These are phyloP conservation scores for Caradrina clavipalpis DNA, from an alignment of 2,888 invertebrate species.

Conservation along the genomic window DNA sequence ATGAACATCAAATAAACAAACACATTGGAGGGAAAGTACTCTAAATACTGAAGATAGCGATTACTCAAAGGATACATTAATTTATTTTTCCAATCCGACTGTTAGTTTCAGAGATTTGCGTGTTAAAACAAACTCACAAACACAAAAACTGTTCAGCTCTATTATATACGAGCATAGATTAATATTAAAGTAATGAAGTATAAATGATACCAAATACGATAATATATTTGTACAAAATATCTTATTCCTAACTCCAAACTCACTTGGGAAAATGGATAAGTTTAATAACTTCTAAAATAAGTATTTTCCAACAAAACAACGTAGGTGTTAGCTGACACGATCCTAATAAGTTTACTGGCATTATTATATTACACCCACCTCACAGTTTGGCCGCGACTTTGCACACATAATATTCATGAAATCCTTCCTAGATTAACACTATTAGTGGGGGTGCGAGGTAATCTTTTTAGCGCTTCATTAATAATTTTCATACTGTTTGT, in stretches of 20 bases:
- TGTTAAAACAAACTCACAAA: too few relatives aligned
- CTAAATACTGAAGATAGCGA: too few relatives aligned
- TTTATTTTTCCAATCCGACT: too few relatives aligned
- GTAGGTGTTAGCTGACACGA: slow-evolving; percentile 5
- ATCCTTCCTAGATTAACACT: slow-evolving; percentile 35
- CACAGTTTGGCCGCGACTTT: slow-evolving; percentile 4
- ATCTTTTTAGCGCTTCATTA: slow-evolving; percentile 6
- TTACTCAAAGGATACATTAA: too few relatives aligned
- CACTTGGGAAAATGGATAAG: background rate
- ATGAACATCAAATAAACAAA: too few relatives aligned
- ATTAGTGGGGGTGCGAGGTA: slow-evolving; percentile 16
- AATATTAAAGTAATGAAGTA: too few relatives aligned
- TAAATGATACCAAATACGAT: too few relatives aligned
- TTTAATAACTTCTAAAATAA: background rate
- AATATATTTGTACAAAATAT: background rate
- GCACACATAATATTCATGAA: slow-evolving; percentile 28
- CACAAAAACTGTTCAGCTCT: too few relatives aligned
- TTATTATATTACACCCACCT: background rate
- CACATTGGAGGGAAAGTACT: too few relatives aligned
- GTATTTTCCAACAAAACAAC: background rate
- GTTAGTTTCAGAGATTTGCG: too few relatives aligned
- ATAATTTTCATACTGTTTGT: slow-evolving; percentile 5
- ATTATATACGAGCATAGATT: too few relatives aligned
- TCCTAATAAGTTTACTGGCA: slow-evolving; percentile 5
- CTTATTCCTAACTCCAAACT: background rate